Evolutionary conservation across 2,113 vertebrate genomes (phyloP).

Genomic region (Elaphurus davidianus): DNA sequence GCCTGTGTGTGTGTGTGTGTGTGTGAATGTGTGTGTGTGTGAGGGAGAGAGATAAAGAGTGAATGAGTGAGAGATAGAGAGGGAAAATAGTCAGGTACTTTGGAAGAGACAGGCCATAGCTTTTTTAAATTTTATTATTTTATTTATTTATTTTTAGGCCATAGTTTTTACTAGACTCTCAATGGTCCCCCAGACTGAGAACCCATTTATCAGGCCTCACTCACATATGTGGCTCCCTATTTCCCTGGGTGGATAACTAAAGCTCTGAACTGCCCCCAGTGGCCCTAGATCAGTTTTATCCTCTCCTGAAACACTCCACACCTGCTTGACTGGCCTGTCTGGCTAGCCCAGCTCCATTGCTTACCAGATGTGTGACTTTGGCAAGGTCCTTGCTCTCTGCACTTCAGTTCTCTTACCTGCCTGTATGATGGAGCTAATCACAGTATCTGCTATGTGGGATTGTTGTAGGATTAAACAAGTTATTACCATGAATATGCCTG

Average conservation of each 20-base stretch:
- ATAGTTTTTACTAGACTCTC: neutral
- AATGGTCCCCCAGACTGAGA: neutral
- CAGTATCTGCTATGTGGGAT: no score
- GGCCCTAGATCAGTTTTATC: no score
- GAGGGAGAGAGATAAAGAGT: no score
- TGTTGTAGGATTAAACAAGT: neutral
- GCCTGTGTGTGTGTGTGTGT: neutral
- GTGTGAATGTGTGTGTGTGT: no score
- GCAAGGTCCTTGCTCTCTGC: neutral
- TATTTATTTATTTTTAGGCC: no score
- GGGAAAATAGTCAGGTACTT: no score
- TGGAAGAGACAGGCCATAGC: no score
- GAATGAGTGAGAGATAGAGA: no score
- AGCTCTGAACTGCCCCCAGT: neutral
- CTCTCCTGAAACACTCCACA: neutral
- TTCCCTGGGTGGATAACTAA: neutral
- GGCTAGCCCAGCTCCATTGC: neutral
- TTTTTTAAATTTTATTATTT: no score
- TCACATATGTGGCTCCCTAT: neutral
- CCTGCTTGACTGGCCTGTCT: neutral
- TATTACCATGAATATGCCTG: fast-evolving
- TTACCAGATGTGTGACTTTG: neutral
- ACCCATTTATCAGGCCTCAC: neutral
- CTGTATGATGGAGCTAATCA: neutral
- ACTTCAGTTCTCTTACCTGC: neutral